phyloP scores from a whole-genome alignment of 2,797 vertebrate species.

The Alauda arvensis region DNA sequence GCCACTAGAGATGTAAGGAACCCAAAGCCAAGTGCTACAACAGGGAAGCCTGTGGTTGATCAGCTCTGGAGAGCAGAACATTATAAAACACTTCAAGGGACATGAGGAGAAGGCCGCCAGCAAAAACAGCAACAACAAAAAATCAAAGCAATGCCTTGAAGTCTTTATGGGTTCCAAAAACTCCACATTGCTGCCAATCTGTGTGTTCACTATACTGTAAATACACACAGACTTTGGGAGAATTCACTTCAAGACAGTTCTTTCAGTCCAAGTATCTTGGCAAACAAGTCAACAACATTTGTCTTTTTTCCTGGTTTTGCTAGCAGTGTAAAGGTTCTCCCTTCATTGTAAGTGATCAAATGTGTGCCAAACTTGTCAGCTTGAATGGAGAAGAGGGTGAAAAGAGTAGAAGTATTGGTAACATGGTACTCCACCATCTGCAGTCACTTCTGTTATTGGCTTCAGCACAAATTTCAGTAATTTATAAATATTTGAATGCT shows the following conservation, averaged over 20 bases:
- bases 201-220: slow-evolving; percentile 37
- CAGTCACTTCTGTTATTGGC: neutral
- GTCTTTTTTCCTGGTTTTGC: neutral
- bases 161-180: slow-evolving; percentile 60
- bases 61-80: slow-evolving; percentile 56
- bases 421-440: neutral
- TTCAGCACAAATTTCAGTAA: neutral
- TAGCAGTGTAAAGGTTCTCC: neutral
- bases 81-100: slow-evolving; percentile 61
- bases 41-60: slow-evolving; percentile 51
- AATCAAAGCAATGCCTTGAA: slow-evolving; percentile 67
- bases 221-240: slow-evolving; percentile 29
- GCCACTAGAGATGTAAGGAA: slow-evolving; percentile 10
- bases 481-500: neutral
- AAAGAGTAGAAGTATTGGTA: neutral
- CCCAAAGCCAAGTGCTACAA: slow-evolving; percentile 39
- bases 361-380: neutral
- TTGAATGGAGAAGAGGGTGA: neutral
- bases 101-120: slow-evolving; percentile 39
- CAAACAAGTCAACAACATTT: slow-evolving; percentile 30
- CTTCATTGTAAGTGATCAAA: neutral
- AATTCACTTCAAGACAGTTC: slow-evolving; percentile 49
- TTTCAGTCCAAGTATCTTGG: slow-evolving; percentile 7
- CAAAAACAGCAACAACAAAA: slow-evolving; percentile 62
- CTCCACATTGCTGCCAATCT: slow-evolving; percentile 33